Conservation (phyloP, 2,113 vertebrate species). For the Bucco capensis region DNA sequence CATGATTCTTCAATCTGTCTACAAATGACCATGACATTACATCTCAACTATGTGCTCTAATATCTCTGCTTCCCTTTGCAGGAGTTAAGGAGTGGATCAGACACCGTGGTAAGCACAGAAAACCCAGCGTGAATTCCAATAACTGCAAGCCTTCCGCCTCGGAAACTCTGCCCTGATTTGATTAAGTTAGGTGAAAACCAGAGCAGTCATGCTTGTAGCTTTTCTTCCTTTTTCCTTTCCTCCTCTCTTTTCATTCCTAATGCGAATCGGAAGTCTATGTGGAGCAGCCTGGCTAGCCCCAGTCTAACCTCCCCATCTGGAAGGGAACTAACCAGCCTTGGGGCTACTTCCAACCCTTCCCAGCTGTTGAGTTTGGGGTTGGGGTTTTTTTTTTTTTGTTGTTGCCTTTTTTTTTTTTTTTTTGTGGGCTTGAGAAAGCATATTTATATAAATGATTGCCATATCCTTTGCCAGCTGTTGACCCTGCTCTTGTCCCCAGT, state of each 20-base stretch:
- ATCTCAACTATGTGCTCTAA: slow-evolving; percentile 58
- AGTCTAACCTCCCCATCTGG: slow-evolving; percentile 99
- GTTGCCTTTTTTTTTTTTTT: no score
- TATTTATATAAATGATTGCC: slow-evolving; percentile 99
- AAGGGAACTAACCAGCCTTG: slow-evolving; percentile 97
- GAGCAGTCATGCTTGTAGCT: slow-evolving; percentile 96
- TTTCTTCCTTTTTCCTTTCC: slow-evolving; percentile 93
- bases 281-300: slow-evolving; percentile 92
- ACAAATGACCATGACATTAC: slow-evolving; percentile 78
- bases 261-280: slow-evolving; percentile 97
- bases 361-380: slow-evolving; percentile 96
- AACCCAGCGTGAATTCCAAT: slow-evolving; percentile 85
- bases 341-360: slow-evolving; percentile 99
- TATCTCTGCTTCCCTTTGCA: slow-evolving; percentile 64
- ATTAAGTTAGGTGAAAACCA: slow-evolving; percentile 95
- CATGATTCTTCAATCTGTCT: slow-evolving; percentile 74
- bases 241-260: slow-evolving; percentile 91
- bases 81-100: slow-evolving; percentile 69
- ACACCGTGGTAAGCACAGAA: slow-evolving; percentile 73
- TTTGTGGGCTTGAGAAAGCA: slow-evolving; percentile 96
- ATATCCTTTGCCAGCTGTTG: slow-evolving; percentile 99
- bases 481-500: slow-evolving; percentile 88
- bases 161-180: slow-evolving; percentile 97
- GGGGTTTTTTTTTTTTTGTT: slow-evolving; percentile 93
- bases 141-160: slow-evolving; percentile 95